Conservation (phyloP, 2,113 vertebrate genomes). For the Chaetops frenatus region DNA sequence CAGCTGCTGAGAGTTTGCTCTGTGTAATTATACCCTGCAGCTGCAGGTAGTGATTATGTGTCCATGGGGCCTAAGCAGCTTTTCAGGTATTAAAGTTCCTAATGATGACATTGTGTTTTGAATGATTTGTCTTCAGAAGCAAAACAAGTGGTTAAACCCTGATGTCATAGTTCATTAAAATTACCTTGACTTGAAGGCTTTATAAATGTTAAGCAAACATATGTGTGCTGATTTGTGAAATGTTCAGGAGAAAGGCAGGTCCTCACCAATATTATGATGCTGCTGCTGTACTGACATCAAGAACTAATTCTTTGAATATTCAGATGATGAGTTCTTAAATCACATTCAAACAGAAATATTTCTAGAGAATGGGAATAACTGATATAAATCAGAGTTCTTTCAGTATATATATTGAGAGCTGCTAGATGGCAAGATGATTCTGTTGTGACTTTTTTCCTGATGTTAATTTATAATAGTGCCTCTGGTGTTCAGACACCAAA, state of each 20-base stretch:
- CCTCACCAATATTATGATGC: not conserved
- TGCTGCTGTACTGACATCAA: not conserved
- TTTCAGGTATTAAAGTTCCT: not conserved
- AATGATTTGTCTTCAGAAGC: not conserved
- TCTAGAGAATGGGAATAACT: not conserved
- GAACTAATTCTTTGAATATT: not conserved
- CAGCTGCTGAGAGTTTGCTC: not conserved
- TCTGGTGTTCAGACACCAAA: not conserved
- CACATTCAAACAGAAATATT: not conserved
- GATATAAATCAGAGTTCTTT: not conserved
- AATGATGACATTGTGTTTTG: not conserved
- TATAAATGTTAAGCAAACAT: not conserved
- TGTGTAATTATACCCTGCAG: not conserved
- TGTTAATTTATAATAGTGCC: not conserved
- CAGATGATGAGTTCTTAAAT: not conserved
- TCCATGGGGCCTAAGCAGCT: not conserved
- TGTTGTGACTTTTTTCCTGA: not conserved
- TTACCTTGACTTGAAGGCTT: not conserved
- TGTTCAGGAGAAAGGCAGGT: not conserved
- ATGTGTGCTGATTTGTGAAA: not conserved
- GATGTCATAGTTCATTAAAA: not conserved
- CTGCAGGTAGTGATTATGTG: not conserved
- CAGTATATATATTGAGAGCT: not conserved
- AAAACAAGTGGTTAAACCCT: not conserved
- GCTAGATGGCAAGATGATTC: not conserved